Base-by-base conservation (phyloP, 2,888 invertebrate species). In the Helicoverpa assulta region DNA sequence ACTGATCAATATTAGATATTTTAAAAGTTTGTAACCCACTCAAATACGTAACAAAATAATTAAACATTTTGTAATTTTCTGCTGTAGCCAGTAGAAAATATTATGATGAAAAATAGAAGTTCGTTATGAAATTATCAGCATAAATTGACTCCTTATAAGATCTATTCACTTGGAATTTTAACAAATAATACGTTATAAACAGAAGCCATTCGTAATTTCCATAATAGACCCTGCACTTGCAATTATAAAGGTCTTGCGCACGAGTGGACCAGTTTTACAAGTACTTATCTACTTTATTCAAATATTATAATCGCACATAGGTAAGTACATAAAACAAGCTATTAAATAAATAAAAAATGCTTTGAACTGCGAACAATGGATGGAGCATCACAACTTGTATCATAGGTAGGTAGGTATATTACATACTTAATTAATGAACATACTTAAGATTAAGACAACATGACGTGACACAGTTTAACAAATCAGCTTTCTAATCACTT, bases 231-330 rank as follows among this genome's bases (percentile, higher is more conserved):
- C 40, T 50, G 67, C 12, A 18, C 54, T 29, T 40, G 18, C 47
- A 72, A 72, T 40, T 66, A 66, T 16, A 58, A 37, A 18, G 12
- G 16, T 14, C 18, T 14, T 70, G 51, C 71, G 40, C 50, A 63
- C 54, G 14, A 70, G 51, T 70, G 33, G 59, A 63, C 70, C 14
- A 50, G 76, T 76, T 76, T 57, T 43, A 70, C 76, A 56, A 16
- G 59, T 59, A 70, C 50, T 14, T 6, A 7, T 59, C 18, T 2
- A 19, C 50, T 29, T 47, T n/a, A 53, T 21, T 60, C 29, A 19
- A 21, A 58, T 7, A 55, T 67, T 16, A 21, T n/a, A 33, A 1
- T 5, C 2, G 47, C 37, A 18, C 12, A 16, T 3, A 10, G 8
- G n/a, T n/a, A 47, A 47, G 1, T 5, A 2, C 5, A n/a, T 47